Base-by-base conservation (phyloP, 2,888 invertebrate species). In the Synanthedon formicaeformis region DNA sequence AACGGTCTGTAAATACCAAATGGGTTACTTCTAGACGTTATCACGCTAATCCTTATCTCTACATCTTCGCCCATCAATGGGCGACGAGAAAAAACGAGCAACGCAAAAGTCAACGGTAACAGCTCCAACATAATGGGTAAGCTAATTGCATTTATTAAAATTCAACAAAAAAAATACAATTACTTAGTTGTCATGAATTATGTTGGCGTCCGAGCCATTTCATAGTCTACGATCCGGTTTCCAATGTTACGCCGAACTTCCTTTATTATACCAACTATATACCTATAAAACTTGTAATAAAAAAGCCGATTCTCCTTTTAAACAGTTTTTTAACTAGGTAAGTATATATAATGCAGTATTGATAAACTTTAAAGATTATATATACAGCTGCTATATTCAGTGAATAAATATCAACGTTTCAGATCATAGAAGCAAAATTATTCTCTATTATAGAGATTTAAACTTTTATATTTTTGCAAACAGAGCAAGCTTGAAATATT, bases 61-160 rank as follows among this genome's bases (percentile, higher is more conserved):
- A 60, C 65, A 76, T 79, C 71, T 69, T 65, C 55, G 60, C 68
- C 69, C 73, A 73, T 75, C 69, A 73, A 71, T 69, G 64, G 60
- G 62, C 59, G 62, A 63, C 63, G 62, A 60, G 55, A 58, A 58
- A 58, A 53, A 63, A 58, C 55, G 55, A 60, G 64, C 60, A 66
- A 65, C 57, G 56, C 55, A 60, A 57, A 60, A 58, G 53, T 51
- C 41, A 52, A 50, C 60, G 62, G 57, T 60, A 57, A 63, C 62
- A 66, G 64, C 62, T 62, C 53, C 55, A 57, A 61, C 57, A 61
- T 67, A 67, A 65, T 64, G 65, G 57, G 10, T 34, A 10, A 34
- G 61, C 64, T 76, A 72, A 76, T 74, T 73, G 68, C 66, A 65
- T 69, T 71, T 66, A 72, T 70, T 74, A 58, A 69, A 69, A 66